Evolutionary conservation across 1,140 invertebrate species (phyloP), one percentile per base, ranked within the genome.

Genomic region (Andricus grossulariae): DNA sequence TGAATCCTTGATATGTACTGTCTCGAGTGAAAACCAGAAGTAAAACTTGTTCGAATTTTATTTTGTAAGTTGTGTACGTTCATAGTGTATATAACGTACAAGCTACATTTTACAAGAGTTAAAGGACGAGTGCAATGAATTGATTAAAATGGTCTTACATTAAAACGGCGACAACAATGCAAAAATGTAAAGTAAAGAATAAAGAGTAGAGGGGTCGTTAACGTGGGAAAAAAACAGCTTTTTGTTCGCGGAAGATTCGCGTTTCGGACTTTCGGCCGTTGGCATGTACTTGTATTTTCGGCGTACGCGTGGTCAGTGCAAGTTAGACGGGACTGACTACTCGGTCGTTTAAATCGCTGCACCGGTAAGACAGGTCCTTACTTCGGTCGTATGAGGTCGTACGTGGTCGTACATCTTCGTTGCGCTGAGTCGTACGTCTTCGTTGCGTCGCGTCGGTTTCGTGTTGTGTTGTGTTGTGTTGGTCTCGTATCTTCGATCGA

Each of bases 311-410:
- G 78, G 71, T 72, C 70, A 55, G 45, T 76, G 74, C 74, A 60
- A 72, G 75, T 76, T 76, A 76, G 75, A 76, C 39, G 25, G 25
- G 25, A 32, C 74, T 32, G n/a, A 19, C 74, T 32, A 76, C 73
- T 83, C 74, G 82, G 83, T 81, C 76, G 83, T 86, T 87, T 86
- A 86, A 88, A 82, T 86, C 81, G 85, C 82, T 80, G 84, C 83
- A 84, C 84, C 82, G 84, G 82, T 85, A 83, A 80, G 81, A 81
- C 84, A 71, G 83, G 83, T 83, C 79, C 77, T 80, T 81, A 82
- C 80, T 82, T 78, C 71, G 76, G 79, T 80, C 82, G 80, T 77
- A 77, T 81, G 80, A 82, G 78, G 81, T 83, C 79, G 83, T 82
- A 45, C 50, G 75, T 74, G 73, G 25, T 32, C 25, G 25, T 32